Conservation (phyloP, 2,888 invertebrate genomes). For the Pammene fasciana region DNA sequence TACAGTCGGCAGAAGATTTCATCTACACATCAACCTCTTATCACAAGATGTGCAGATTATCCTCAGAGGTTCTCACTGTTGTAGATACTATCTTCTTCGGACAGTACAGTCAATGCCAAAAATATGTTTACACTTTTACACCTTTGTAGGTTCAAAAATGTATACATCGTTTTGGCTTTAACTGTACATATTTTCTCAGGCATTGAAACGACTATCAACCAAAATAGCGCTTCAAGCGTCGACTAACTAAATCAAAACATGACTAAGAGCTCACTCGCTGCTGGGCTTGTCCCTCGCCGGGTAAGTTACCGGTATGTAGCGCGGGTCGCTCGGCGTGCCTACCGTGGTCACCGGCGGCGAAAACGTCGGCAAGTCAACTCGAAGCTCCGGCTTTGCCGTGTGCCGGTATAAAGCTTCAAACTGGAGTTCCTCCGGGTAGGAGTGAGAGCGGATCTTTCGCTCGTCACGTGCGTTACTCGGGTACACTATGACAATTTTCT, state of each 20-base stretch:
- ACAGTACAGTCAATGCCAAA: too few relatives aligned
- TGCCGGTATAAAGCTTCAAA: slow-evolving; percentile 78
- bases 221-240: slow-evolving; percentile 1
- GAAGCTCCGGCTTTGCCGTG: slow-evolving; percentile 69
- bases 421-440: slow-evolving; percentile 78
- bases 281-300: slow-evolving; percentile 49
- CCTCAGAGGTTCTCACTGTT: background rate
- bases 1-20: background rate
- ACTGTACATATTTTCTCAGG: too few relatives aligned
- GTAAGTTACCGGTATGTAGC: slow-evolving; percentile 66
- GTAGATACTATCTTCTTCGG: background rate
- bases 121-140: too few relatives aligned
- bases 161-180: too few relatives aligned
- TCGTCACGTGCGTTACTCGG: slow-evolving; percentile 80
- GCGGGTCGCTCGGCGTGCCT: slow-evolving; percentile 52
- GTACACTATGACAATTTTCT: slow-evolving; percentile 79
- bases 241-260: slow-evolving; percentile 29
- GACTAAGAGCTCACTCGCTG: slow-evolving; percentile 47
- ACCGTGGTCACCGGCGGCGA: slow-evolving; percentile 70
- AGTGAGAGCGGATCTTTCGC: slow-evolving; percentile 77
- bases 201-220: background rate
- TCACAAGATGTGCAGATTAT: background rate
- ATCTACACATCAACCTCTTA: slow-evolving; percentile 1
- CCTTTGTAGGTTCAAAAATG: too few relatives aligned
- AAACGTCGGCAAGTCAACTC: slow-evolving; percentile 85